A percentile compares a stretch with the other conserved stretches of the same genome.
These are phyloP conservation scores for Caenorhabditis angaria DNA, from an alignment of 2,888 invertebrate genomes.

Conservation along the genomic window DNA sequence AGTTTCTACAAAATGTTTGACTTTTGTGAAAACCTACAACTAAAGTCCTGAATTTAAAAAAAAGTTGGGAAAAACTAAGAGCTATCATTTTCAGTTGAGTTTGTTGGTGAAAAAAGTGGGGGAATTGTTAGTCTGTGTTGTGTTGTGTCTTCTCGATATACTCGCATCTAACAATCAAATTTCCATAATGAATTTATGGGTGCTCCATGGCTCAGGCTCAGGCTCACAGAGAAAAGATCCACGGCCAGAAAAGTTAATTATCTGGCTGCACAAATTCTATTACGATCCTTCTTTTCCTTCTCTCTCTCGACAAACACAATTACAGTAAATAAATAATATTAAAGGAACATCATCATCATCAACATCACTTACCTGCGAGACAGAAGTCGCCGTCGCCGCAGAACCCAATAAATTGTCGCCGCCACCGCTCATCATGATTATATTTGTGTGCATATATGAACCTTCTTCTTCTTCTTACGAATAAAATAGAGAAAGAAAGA, in stretches of 20 bases:
- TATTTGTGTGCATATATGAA: constrained; percentile 6
- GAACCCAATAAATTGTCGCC: neutral
- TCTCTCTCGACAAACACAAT: constrained; percentile 25
- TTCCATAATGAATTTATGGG: constrained; percentile 66
- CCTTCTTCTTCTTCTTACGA: neutral
- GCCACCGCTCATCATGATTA: constrained; percentile 1
- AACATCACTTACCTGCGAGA: constrained; percentile 32
- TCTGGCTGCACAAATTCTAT: constrained; percentile 47
- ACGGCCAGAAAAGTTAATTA: constrained; percentile 65
- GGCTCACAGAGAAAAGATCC: constrained; percentile 9
- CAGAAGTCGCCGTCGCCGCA: constrained; percentile 17
- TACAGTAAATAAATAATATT: neutral
- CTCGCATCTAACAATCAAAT: constrained; percentile 58
- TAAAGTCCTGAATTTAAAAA: neutral
- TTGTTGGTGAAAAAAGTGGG: constrained; percentile 2
- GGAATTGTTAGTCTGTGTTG: neutral
- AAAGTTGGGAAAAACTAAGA: constrained; percentile 9
- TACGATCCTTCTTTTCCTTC: constrained; percentile 46
- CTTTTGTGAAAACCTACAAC: constrained; percentile 1
- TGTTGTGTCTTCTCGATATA: no score
- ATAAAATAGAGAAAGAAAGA: neutral
- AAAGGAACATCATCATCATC: neutral
- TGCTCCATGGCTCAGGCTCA: neutral
- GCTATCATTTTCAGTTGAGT: neutral
- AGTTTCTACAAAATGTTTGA: neutral